Evolutionary conservation across 2,888 invertebrate species (phyloP).

Genomic region (Campoplex capitator): DNA sequence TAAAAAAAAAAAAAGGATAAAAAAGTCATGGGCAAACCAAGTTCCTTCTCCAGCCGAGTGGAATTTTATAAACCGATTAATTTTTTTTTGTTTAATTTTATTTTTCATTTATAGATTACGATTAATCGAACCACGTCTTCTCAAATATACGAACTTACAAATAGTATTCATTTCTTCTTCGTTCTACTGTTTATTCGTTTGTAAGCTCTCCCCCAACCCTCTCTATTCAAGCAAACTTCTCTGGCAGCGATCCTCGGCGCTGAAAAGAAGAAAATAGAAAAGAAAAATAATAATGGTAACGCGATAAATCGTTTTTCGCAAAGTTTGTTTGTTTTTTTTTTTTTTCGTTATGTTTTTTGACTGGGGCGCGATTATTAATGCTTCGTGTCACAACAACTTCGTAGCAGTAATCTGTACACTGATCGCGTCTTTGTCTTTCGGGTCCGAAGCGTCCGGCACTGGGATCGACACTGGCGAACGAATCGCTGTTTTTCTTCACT

Average conservation of each 20-base stretch:
- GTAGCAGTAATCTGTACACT: conserved; percentile 65
- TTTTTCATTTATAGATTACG: conserved; percentile 44
- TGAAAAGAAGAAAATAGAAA: conserved; percentile 43
- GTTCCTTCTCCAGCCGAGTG: conserved; percentile 71
- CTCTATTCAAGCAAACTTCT: not conserved
- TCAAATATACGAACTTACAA: no score
- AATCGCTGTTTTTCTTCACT: conserved; percentile 49
- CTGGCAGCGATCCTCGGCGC: conserved; percentile 35
- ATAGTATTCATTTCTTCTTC: conserved; percentile 5
- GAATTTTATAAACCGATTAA: conserved; percentile 68
- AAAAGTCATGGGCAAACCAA: conserved; percentile 72
- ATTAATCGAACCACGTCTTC: conserved; percentile 27
- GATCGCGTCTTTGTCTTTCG: conserved; percentile 44
- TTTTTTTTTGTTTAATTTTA: not conserved
- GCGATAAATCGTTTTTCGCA: conserved; percentile 43
- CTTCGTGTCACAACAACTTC: conserved; percentile 56
- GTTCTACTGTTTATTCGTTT: conserved; percentile 17
- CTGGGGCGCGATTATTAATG: conserved; percentile 21
- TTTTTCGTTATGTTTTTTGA: not conserved
- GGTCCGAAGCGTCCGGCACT: conserved; percentile 75
- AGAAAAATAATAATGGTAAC: not conserved
- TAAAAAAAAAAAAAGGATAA: conserved; percentile 29
- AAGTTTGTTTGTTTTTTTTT: conserved; percentile 14
- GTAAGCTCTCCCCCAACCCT: conserved; percentile 1
- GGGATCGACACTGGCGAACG: conserved; percentile 69